Evolutionary conservation across 2,888 invertebrate genomes (phyloP), one percentile per base, ranked within the genome.

Genomic region (Gandaritis pyraliata): DNA sequence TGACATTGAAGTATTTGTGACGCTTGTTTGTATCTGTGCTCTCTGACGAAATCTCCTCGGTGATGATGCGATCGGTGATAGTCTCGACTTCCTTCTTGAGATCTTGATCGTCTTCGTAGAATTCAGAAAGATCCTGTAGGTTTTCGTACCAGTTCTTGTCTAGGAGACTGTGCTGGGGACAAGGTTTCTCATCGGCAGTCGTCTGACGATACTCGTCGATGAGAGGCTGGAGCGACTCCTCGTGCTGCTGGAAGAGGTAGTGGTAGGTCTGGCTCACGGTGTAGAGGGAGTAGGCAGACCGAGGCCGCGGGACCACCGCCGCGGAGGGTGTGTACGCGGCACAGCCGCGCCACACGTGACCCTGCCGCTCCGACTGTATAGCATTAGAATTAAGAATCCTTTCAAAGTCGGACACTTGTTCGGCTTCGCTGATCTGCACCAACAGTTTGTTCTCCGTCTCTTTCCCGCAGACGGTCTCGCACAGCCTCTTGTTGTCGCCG

Each of bases 301-400:
- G 84, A 50, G 89, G 87, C 58, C 88, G 83, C 64, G 88, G 81
- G 60, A 78, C 75, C 66, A 82, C 82, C 72, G 84, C 80, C 57
- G 88, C 87, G 64, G 86, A 77, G 56, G 86, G 80, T 66, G 82
- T 80, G 68, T 75, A 80, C 60, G 80, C 75, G 65, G 79, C 77
- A 73, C 82, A 81, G 59, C 86, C 81, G 69, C 85, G 85, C 91
- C 90, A 91, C 86, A 89, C 88, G 80, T 88, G 87, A 33, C 83
- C 78, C 65, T 80, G 83, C 69, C 86, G 85, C 77, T 88, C 87
- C 74, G 84, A 86, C 88, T 86, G 87, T 88, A 91, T 89, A 84
- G 92, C 90, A 90, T 92, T 92, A 90, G 90, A 89, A 85, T 88
- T 89, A 82, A 94, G 94, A 93, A 94, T 93, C 93, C 94, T 93